Percentiles rank a stretch among this genome's conserved stretches.
Conservation (phyloP, 2,797 vertebrate species). For the Poecilia gillii region DNA sequence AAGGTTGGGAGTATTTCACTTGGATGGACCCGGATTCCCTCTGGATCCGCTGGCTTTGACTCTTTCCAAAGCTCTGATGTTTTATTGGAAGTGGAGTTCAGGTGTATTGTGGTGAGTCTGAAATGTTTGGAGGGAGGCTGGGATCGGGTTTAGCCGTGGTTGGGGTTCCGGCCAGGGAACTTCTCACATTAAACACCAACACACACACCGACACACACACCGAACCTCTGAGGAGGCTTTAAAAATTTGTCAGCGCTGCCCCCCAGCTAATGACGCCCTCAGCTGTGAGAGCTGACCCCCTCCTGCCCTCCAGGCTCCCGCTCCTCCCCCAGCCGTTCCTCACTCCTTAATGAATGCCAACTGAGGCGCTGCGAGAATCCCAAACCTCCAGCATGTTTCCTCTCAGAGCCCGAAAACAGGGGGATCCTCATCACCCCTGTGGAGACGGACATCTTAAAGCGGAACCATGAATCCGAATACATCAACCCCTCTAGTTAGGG, state of each 20-base stretch:
- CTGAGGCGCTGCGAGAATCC: constrained; percentile 36
- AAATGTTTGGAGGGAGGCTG: not conserved
- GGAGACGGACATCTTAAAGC: constrained; percentile 48
- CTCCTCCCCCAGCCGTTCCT: constrained; percentile 31
- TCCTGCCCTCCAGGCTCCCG: constrained; percentile 56
- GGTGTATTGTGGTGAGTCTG: not conserved
- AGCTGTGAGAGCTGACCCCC: constrained; percentile 74
- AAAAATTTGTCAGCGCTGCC: constrained; percentile 72
- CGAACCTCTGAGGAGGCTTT: constrained; percentile 46
- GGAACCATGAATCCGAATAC: constrained; percentile 42
- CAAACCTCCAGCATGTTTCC: constrained; percentile 14
- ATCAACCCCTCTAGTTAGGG: constrained; percentile 60
- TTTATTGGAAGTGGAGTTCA: constrained; percentile 1
- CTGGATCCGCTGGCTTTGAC: constrained; percentile 4
- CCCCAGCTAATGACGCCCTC: constrained; percentile 68
- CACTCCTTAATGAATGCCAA: constrained; percentile 70
- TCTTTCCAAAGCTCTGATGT: constrained; percentile 8
- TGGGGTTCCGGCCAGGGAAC: not conserved
- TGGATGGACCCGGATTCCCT: constrained; percentile 19
- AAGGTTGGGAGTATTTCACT: constrained; percentile 32
- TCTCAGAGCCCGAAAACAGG: constrained; percentile 34
- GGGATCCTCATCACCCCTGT: constrained; percentile 24
- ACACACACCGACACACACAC: constrained; percentile 21
- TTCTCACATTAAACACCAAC: constrained; percentile 4
- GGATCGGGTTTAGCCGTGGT: constrained; percentile 1